A percentile compares a stretch with the other conserved stretches of the same genome.
These are phyloP conservation scores for Anabas testudineus DNA, from an alignment of 2,797 vertebrate species.

Conservation along the genomic window DNA sequence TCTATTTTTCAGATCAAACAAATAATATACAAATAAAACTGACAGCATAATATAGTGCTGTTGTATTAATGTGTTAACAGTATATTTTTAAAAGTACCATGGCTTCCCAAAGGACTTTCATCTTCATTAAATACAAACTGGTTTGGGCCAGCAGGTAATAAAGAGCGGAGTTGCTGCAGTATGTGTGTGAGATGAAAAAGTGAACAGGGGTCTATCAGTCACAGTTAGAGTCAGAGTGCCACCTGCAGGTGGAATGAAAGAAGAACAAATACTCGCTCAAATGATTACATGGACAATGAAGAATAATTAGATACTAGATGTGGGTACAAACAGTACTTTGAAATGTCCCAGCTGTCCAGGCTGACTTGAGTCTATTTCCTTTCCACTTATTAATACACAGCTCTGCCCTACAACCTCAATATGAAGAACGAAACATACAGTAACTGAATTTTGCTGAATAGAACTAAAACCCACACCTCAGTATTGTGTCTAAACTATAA, in stretches of 20 bases:
- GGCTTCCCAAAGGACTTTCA: neutral
- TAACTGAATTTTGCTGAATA: neutral
- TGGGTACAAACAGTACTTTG: neutral
- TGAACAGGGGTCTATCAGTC: neutral
- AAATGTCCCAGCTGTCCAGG: neutral
- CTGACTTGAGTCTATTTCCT: neutral
- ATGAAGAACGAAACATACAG: neutral
- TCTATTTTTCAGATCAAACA: neutral
- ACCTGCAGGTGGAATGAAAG: constrained; percentile 52
- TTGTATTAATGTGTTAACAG: neutral
- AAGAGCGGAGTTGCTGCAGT: neutral
- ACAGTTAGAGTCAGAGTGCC: constrained; percentile 45
- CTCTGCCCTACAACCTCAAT: no score
- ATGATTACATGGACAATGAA: neutral
- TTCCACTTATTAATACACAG: neutral
- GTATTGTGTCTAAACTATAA: neutral
- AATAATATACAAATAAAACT: no score
- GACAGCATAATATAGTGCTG: neutral
- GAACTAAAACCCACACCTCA: neutral
- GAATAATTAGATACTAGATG: neutral
- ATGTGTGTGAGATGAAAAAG: neutral
- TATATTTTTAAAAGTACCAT: neutral
- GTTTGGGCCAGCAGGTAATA: neutral
- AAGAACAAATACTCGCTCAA: neutral
- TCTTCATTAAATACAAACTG: neutral